These are phyloP conservation scores for Aphidius ervi DNA, from an alignment of 1,140 invertebrate genomes.

Conservation along the genomic window DNA sequence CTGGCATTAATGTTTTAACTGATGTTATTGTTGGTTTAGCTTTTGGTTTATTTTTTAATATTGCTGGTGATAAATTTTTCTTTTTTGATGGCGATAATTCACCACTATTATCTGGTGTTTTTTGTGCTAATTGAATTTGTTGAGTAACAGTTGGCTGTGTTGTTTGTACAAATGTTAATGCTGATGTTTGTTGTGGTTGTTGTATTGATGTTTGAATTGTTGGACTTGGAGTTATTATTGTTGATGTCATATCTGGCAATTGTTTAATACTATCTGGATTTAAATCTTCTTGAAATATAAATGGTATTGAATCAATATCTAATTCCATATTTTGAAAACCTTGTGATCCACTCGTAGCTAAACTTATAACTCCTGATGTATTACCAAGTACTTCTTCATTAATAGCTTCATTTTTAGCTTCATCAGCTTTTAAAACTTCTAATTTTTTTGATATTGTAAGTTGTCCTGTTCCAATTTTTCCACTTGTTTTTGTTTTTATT, in stretches of 20 bases:
- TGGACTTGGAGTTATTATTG: constrained; percentile 45
- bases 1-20: constrained; percentile 44
- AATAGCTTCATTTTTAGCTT: constrained; percentile 21
- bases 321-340: constrained; percentile 59
- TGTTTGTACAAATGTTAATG: constrained; percentile 12
- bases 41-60: constrained; percentile 46
- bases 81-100: constrained; percentile 37
- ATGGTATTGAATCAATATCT: constrained; percentile 71
- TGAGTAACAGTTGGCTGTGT: constrained; percentile 22
- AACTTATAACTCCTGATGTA: background rate
- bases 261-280: constrained; percentile 60
- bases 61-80: constrained; percentile 41
- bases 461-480: constrained; percentile 19
- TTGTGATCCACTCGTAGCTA: constrained; percentile 22
- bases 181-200: background rate
- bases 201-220: constrained; percentile 25
- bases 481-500: constrained; percentile 25
- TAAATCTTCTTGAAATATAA: constrained; percentile 65
- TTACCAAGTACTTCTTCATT: constrained; percentile 18
- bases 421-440: constrained; percentile 37
- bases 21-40: constrained; percentile 47
- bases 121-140: constrained; percentile 19
- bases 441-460: constrained; percentile 34
- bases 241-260: constrained; percentile 63
- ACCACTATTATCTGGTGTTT: constrained; percentile 9